Conservation (phyloP, 92 coral and sea anemone genomes). For the Siderastrea radians region DNA sequence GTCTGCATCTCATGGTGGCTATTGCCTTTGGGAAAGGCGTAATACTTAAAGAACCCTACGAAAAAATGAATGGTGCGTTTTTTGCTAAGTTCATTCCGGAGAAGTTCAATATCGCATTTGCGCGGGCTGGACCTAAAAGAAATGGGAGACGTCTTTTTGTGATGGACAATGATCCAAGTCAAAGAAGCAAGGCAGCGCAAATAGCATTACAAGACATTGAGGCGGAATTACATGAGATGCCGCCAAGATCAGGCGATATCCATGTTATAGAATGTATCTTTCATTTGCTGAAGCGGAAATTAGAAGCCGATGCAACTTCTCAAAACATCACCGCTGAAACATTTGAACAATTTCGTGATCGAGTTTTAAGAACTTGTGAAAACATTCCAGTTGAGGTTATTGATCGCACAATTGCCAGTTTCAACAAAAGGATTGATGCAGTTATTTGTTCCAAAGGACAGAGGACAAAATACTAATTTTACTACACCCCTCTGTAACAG, state of each 20-base stretch:
- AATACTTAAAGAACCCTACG: conserved; percentile 26
- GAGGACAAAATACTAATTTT: no score
- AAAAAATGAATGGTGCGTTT: conserved; percentile 63
- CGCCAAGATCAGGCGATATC: no score
- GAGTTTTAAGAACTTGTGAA: conserved; percentile 37
- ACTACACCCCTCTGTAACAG: conserved; percentile 27
- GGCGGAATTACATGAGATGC: background rate
- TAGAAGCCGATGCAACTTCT: conserved; percentile 28
- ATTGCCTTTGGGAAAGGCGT: conserved; percentile 39
- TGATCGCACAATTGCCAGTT: conserved; percentile 11
- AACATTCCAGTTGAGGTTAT: conserved; percentile 11
- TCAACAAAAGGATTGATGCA: no score
- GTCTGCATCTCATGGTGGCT: conserved; percentile 50
- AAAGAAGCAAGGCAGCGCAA: conserved; percentile 40
- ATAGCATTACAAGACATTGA: conserved; percentile 3
- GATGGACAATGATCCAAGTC: conserved; percentile 79
- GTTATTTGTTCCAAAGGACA: no score
- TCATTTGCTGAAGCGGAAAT: conserved; percentile 25
- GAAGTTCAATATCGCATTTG: conserved; percentile 69
- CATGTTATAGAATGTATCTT: conserved; percentile 37
- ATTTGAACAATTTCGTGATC: conserved; percentile 59
- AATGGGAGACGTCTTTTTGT: conserved; percentile 58
- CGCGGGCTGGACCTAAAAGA: conserved; percentile 9
- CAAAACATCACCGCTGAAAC: conserved; percentile 35
- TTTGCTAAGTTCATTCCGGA: conserved; percentile 53